A percentile compares a stretch with the other conserved stretches of the same genome.
Conservation (phyloP, 1,140 invertebrate genomes). For the Leptopilina boulardi region DNA sequence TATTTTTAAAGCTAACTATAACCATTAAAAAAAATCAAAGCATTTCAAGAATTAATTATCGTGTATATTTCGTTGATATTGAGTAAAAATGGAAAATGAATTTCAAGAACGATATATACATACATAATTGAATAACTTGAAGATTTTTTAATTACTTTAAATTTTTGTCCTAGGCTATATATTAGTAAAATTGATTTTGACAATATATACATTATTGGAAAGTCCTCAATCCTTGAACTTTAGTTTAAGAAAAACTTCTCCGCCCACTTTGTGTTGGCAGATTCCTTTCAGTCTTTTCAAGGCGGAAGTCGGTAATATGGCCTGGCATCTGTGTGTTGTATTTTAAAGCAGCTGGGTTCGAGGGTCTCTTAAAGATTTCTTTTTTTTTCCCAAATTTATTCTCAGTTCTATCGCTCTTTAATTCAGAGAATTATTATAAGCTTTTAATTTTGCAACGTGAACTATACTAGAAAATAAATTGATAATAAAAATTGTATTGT, state of each 20-base stretch:
- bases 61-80: too few relatives aligned
- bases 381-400: neutral
- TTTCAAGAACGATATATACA: neutral
- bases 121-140: neutral
- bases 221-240: neutral
- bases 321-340: neutral
- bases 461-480: too few relatives aligned
- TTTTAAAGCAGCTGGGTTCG: slow-evolving; percentile 19
- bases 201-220: neutral
- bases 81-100: neutral
- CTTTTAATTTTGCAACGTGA: neutral
- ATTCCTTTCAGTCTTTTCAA: neutral
- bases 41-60: too few relatives aligned
- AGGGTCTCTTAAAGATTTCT: neutral
- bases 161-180: neutral
- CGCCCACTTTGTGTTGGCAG: neutral
- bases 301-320: slow-evolving; percentile 4
- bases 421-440: neutral
- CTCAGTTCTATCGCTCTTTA: neutral
- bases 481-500: too few relatives aligned
- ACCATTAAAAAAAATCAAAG: too few relatives aligned
- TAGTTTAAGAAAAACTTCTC: neutral
- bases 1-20: too few relatives aligned
- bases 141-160: neutral
- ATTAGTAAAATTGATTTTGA: neutral